These are phyloP conservation scores for Gymnothorax javanicus DNA, from an alignment of 2,797 vertebrate genomes.

Conservation along the genomic window DNA sequence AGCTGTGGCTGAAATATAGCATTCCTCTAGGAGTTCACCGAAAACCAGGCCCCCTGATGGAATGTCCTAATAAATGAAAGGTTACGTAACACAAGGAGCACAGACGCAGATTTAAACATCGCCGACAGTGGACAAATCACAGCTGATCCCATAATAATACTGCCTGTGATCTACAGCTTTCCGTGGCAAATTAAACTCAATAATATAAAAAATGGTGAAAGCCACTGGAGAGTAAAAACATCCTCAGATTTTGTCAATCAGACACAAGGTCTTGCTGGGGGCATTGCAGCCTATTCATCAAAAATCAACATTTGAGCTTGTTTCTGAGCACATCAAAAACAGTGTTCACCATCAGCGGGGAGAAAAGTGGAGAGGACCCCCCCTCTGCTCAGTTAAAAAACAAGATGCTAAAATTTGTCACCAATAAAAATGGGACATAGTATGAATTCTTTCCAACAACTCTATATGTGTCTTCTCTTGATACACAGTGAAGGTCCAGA, in stretches of 20 bases:
- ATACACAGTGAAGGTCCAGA: not conserved
- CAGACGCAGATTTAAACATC: conserved; percentile 4
- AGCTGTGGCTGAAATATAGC: not conserved
- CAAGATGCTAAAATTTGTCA: not conserved
- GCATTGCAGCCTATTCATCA: not conserved
- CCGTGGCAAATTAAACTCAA: conserved; percentile 22
- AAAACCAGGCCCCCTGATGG: not conserved
- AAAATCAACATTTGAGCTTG: not conserved
- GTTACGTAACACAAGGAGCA: not conserved
- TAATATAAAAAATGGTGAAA: conserved; percentile 9
- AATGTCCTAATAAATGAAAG: conserved; percentile 18
- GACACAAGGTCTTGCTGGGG: not conserved
- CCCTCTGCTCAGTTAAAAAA: not conserved
- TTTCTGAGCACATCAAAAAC: conserved; percentile 8
- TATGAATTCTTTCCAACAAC: not conserved
- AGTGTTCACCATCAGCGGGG: not conserved
- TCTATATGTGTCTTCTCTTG: not conserved
- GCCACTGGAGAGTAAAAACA: not conserved
- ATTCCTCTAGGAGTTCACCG: not conserved
- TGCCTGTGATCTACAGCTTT: conserved; percentile 8
- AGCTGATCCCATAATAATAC: not conserved
- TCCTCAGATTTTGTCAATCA: conserved; percentile 11
- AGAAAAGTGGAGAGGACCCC: not conserved
- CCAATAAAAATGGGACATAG: not conserved
- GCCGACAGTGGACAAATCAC: conserved; percentile 19